Evolutionary conservation across 2,113 vertebrate genomes (phyloP).

Genomic region (Triplophysa rosa): DNA sequence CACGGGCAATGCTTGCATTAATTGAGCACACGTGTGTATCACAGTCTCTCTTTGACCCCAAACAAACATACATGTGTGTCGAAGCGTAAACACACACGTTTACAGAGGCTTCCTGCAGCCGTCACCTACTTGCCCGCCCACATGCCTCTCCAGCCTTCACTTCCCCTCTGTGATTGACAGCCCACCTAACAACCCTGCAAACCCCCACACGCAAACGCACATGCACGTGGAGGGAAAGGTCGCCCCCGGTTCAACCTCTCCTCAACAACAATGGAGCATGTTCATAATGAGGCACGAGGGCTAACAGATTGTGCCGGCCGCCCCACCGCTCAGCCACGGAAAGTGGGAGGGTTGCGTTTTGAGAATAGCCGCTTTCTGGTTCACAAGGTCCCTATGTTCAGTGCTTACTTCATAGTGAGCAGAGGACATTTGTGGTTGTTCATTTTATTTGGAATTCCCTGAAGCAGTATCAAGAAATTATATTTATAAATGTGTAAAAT

Average conservation of each 20-base stretch:
- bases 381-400: not conserved
- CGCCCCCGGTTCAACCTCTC: slow-evolving; percentile 40
- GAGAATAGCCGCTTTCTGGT: not conserved
- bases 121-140: slow-evolving; percentile 45
- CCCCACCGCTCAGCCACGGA: not conserved
- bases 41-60: slow-evolving; percentile 26
- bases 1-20: slow-evolving; percentile 17
- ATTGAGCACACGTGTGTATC: slow-evolving; percentile 25
- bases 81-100: slow-evolving; percentile 36
- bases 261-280: slow-evolving; percentile 40
- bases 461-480: too few relatives aligned
- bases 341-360: not conserved
- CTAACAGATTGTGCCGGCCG: not conserved
- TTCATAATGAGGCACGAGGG: slow-evolving; percentile 20
- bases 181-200: slow-evolving; percentile 46
- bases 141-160: slow-evolving; percentile 47
- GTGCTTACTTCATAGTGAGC: not conserved
- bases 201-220: slow-evolving; percentile 39
- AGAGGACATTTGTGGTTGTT: not conserved
- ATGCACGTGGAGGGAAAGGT: slow-evolving; percentile 40
- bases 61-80: slow-evolving; percentile 47
- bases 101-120: slow-evolving; percentile 42
- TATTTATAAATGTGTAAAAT: too few relatives aligned
- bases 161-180: slow-evolving; percentile 42
- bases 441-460: too few relatives aligned